Evolutionary conservation across 2,888 invertebrate genomes (phyloP).

Genomic region (Phlogophora meticulosa): DNA sequence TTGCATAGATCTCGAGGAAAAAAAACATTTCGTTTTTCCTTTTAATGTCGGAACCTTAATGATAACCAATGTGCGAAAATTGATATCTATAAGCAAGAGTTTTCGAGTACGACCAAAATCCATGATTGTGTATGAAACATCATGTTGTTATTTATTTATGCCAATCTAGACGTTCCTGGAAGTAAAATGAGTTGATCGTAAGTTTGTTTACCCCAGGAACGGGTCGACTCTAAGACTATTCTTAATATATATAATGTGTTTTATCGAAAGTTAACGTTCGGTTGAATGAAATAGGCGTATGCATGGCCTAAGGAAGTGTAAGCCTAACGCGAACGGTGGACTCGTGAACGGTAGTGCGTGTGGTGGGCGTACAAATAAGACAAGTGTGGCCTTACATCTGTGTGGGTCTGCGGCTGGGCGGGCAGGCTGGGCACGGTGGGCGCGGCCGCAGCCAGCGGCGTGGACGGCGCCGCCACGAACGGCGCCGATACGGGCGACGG

Average conservation of each 20-base stretch:
- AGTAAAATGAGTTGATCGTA: constrained; percentile 31
- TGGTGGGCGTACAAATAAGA: constrained; percentile 54
- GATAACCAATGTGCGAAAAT: constrained; percentile 5
- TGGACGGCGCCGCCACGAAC: constrained; percentile 84
- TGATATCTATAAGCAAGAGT: constrained; percentile 28
- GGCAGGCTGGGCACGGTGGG: constrained; percentile 85
- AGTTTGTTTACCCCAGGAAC: constrained; percentile 26
- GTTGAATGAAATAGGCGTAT: constrained; percentile 48
- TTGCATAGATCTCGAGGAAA: no score
- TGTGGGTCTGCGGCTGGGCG: constrained; percentile 81
- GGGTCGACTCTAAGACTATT: constrained; percentile 23
- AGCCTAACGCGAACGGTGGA: constrained; percentile 20
- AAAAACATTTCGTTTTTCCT: no score
- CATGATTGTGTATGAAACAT: constrained; percentile 38
- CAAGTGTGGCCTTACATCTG: constrained; percentile 84
- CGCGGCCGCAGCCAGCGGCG: constrained; percentile 88
- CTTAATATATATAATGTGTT: constrained; percentile 22
- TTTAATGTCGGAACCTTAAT: no score
- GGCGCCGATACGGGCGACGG: constrained; percentile 87
- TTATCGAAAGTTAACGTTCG: constrained; percentile 39
- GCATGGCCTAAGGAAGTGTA: constrained; percentile 25
- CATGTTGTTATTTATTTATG: constrained; percentile 11
- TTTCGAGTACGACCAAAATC: constrained; percentile 18
- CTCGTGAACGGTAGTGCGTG: constrained; percentile 31
- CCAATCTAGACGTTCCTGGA: constrained; percentile 20